A percentile compares a stretch with the other conserved stretches of the same genome.
Evolutionary conservation across 2,113 vertebrate species (phyloP).

Genomic region (Rhynchopsitta pachyrhyncha): DNA sequence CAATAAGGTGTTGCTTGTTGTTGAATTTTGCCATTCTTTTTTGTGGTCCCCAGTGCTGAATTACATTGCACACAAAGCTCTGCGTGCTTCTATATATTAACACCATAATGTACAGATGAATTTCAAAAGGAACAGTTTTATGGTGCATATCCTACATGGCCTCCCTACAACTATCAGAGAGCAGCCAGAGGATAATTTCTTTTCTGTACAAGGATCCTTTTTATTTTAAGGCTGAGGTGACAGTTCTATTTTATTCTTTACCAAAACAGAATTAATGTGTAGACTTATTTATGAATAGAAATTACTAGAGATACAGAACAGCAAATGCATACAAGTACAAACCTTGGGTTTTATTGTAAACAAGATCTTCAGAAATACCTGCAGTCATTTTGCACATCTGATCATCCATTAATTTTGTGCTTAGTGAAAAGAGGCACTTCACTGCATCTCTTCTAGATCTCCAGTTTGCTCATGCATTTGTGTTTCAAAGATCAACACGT

Average conservation of each 20-base stretch:
- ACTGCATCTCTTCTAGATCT: background rate
- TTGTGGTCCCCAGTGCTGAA: background rate
- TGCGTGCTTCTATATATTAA: accelerated
- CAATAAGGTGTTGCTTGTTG: background rate
- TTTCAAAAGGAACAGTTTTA: background rate
- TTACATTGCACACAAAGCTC: background rate
- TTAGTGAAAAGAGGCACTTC: background rate
- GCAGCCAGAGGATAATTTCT: background rate
- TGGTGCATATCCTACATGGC: background rate
- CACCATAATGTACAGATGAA: background rate
- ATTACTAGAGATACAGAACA: background rate
- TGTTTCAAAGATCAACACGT: background rate
- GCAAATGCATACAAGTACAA: background rate
- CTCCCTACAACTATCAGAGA: background rate
- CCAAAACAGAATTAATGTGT: background rate
- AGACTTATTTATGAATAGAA: background rate
- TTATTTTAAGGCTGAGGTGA: background rate
- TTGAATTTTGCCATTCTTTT: background rate
- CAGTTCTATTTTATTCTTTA: background rate
- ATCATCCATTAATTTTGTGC: background rate
- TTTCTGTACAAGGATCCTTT: background rate
- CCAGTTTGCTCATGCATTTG: background rate
- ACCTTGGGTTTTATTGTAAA: background rate
- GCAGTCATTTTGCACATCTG: background rate
- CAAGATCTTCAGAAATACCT: background rate